These are phyloP conservation scores for Amia ocellicauda DNA, from an alignment of 2,113 vertebrate species.

Conservation along the genomic window DNA sequence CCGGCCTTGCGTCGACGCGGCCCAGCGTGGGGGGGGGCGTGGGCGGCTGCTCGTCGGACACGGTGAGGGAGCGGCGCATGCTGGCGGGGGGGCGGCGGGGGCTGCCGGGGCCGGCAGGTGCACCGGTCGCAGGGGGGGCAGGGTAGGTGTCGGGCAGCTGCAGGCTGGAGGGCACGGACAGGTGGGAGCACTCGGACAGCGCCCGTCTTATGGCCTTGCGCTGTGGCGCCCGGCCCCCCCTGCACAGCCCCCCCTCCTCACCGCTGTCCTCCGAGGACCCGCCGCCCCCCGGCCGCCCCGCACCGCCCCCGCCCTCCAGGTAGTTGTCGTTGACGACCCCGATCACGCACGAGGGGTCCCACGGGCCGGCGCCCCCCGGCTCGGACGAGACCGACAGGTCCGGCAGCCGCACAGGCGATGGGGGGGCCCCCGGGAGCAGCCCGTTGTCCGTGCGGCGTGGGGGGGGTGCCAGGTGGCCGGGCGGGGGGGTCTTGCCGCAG, in stretches of 20 bases:
- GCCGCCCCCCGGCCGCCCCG: conserved; percentile 23
- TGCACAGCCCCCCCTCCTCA: conserved; percentile 48
- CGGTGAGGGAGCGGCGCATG: conserved; percentile 81
- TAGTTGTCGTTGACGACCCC: conserved; percentile 53
- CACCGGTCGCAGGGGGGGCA: conserved; percentile 52
- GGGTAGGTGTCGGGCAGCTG: conserved; percentile 87
- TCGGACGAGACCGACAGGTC: conserved; percentile 25
- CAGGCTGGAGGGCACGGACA: conserved; percentile 80
- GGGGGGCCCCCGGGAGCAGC: conserved; percentile 45
- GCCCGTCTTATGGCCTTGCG: conserved; percentile 86
- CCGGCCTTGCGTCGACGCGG: too few relatives aligned
- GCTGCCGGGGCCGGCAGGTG: conserved; percentile 48
- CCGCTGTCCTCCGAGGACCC: conserved; percentile 54
- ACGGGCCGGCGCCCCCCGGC: conserved; percentile 55
- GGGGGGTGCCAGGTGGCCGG: conserved; percentile 42
- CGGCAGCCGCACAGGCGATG: conserved; percentile 47
- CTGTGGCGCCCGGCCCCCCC: conserved; percentile 72
- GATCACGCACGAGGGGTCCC: conserved; percentile 58
- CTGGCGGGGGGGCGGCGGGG: conserved; percentile 56
- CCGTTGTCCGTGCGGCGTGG: conserved; percentile 57
- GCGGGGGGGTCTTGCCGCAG: conserved; percentile 48
- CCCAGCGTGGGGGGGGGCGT: conserved; percentile 45
- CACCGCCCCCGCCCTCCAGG: conserved; percentile 29
- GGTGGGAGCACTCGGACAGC: conserved; percentile 90
- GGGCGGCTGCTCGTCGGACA: conserved; percentile 74